phyloP scores from a whole-genome alignment of 1,140 invertebrate species.

The Hesperophylax magnus region DNA sequence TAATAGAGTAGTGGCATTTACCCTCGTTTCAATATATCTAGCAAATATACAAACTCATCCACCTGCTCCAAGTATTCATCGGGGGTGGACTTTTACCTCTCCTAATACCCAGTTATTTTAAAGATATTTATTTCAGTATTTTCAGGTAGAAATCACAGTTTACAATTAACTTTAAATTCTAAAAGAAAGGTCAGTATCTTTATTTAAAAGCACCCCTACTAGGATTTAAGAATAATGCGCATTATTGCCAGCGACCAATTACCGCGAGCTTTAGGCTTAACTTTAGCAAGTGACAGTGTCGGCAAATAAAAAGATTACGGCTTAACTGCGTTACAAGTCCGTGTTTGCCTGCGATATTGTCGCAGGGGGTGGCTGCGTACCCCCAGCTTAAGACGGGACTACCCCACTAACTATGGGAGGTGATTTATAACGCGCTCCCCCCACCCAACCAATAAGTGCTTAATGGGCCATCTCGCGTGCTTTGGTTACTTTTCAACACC shows the following conservation, averaged over 20 bases:
- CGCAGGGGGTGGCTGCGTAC: slow-evolving; percentile 17
- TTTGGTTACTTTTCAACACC: slow-evolving; percentile 55
- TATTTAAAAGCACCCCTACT: slow-evolving; percentile 7
- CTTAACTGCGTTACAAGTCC: slow-evolving; percentile 57
- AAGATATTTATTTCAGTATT: too few relatives aligned
- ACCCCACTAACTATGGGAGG: slow-evolving; percentile 27
- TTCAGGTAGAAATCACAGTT: not conserved
- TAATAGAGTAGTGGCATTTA: too few relatives aligned
- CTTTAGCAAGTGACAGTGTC: slow-evolving; percentile 31
- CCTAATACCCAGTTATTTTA: too few relatives aligned
- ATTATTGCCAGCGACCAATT: slow-evolving; percentile 18
- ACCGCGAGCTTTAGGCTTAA: not conserved
- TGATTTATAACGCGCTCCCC: slow-evolving; percentile 52
- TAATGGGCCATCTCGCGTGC: slow-evolving; percentile 57
- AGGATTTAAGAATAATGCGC: not conserved
- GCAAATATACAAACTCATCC: too few relatives aligned
- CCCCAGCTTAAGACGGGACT: slow-evolving; percentile 18
- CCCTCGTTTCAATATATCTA: too few relatives aligned
- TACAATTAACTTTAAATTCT: not conserved
- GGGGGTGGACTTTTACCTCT: too few relatives aligned
- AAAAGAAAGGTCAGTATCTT: not conserved
- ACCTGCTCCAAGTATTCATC: too few relatives aligned
- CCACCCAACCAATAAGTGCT: slow-evolving; percentile 52
- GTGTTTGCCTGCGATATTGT: slow-evolving; percentile 53
- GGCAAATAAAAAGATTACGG: slow-evolving; percentile 58